Conservation (phyloP, 37 sponge, comb jelly and placozoan genomes). For the Aphrocallistes beatrix region DNA sequence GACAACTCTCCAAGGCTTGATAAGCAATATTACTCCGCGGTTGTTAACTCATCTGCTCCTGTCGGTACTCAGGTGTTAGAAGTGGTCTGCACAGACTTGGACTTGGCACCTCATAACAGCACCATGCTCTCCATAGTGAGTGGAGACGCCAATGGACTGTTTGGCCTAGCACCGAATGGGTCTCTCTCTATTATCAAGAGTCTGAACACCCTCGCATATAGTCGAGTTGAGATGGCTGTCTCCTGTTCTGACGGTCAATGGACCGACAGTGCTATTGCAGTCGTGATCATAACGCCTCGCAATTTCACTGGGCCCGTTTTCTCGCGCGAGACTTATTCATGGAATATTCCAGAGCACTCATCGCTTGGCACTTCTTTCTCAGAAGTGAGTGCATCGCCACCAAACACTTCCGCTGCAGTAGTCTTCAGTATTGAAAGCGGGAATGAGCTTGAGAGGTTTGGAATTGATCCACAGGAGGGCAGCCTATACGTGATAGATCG, state of each 20-base stretch:
- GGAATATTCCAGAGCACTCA: neutral
- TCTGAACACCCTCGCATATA: neutral
- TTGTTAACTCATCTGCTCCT: neutral
- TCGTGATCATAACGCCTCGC: neutral
- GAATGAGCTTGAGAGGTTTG: neutral
- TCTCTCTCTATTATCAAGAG: neutral
- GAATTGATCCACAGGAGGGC: neutral
- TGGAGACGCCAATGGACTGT: neutral
- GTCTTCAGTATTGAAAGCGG: neutral
- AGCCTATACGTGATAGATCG: neutral
- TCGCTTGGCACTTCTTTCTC: neutral
- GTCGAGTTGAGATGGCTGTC: neutral
- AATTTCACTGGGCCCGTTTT: neutral
- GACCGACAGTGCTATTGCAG: neutral
- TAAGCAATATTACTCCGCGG: neutral
- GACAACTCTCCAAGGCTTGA: neutral
- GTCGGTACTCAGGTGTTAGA: neutral
- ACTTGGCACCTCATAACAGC: neutral
- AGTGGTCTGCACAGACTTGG: neutral
- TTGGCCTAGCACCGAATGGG: neutral
- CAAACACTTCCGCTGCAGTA: neutral
- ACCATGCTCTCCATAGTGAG: neutral
- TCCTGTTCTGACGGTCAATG: neutral
- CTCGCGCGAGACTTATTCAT: neutral
- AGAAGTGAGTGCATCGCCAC: neutral